phyloP scores from a whole-genome alignment of 2,888 invertebrate genomes.

The Osedax fenrisi region DNA sequence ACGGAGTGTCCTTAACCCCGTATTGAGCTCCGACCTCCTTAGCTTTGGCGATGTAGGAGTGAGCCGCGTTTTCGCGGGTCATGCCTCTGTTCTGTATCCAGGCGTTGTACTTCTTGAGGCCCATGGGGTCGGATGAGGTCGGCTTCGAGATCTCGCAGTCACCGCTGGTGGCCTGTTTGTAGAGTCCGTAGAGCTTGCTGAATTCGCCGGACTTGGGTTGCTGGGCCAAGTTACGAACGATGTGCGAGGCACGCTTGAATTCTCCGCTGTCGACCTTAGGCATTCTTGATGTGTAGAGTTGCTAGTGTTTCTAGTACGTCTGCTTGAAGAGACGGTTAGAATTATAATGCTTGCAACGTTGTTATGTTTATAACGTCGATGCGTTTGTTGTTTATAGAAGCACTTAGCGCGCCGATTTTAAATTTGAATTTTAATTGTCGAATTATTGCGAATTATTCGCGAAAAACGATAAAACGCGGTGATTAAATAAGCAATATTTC shows the following conservation, averaged over 20 bases:
- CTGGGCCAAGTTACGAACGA: constrained; percentile 25
- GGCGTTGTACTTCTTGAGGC: neutral
- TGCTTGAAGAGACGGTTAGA: too few species aligned
- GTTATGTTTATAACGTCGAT: too few species aligned
- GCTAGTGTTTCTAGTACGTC: too few species aligned
- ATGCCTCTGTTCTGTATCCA: neutral
- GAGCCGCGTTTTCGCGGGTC: neutral
- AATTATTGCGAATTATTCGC: too few species aligned
- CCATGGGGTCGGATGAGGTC: neutral
- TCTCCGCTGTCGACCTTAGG: neutral
- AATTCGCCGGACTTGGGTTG: constrained; percentile 24
- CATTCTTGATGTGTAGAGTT: too few species aligned
- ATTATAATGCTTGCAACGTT: too few species aligned
- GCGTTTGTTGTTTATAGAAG: too few species aligned
- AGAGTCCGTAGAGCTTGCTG: constrained; percentile 24
- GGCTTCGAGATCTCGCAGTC: constrained; percentile 8
- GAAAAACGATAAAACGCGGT: too few species aligned
- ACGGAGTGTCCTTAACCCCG: neutral
- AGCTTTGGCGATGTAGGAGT: neutral
- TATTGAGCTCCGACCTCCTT: neutral
- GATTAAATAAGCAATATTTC: too few species aligned
- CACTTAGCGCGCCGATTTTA: too few species aligned
- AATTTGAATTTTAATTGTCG: too few species aligned
- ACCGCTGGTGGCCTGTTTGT: constrained; percentile 29
- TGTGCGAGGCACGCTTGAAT: constrained; percentile 23